Evolutionary conservation across 2,888 invertebrate species (phyloP), one percentile per base, ranked within the genome.

Genomic region (Brachyptera risi): DNA sequence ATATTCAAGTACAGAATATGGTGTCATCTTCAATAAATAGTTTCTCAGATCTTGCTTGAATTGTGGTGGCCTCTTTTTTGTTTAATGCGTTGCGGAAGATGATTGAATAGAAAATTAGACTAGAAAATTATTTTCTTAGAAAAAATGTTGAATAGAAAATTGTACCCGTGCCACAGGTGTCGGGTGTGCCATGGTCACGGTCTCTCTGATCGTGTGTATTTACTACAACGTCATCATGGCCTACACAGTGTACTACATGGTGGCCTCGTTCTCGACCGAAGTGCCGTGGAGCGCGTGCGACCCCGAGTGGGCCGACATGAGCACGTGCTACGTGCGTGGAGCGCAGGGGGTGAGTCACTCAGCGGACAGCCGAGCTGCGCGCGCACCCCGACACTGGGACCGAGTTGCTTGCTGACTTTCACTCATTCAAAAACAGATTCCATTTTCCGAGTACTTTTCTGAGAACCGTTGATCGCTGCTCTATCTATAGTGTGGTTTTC

Each of bases 151-250:
- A n/a, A n/a, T n/a, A n/a, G n/a, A n/a, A n/a, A n/a, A n/a, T n/a
- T n/a, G n/a, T n/a, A n/a, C n/a, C n/a, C n/a, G n/a, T n/a, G n/a
- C n/a, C 59, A 35, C 66, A 71, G 71, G 71, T 35, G 70, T 71
- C n/a, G 71, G 71, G 69, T 85, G 85, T 66, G 87, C 86, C 0
- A 75, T 89, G 64, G 79, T 86, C 37, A 84, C 88, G 23, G 86
- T 90, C 38, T 79, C 80, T n/a, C 76, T 88, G 42, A 71, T 77
- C 56, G 83, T 89, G 57, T 84, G 84, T 17, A 80, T 89, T 66
- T 90, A 90, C 72, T 90, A 90, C 75, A 90, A 89, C 84, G 83
- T 90, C 37, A 87, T 90, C 64, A 86, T 90, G 47, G 82, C 86
- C 0, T 90, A 90, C 86, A 85, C 87, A 0, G 73, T 88, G 19